Base-by-base conservation (phyloP, 2,797 vertebrate genomes). In the Poeciliopsis infans region DNA sequence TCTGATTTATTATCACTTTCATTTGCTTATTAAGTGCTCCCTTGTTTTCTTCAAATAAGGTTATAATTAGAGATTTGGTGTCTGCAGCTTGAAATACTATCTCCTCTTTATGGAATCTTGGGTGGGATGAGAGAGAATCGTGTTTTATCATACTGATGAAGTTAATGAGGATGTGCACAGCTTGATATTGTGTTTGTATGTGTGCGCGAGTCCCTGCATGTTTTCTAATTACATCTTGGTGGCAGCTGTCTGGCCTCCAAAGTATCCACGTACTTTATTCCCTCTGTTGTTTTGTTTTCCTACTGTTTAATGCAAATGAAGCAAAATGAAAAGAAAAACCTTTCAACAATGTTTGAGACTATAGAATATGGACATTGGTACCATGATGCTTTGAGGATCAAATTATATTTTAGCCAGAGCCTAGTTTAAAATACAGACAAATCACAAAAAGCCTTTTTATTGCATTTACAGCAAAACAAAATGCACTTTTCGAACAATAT, bases 1-100 rank as follows among this genome's bases (percentile, higher is more conserved):
- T 94, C 90, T 85, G 78, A 89, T 91, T 93, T 94, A 95, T 96
- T 95, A 96, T 95, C 94, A 95, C 93, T 92, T 92, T 95, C 93
- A 95, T 95, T 94, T 95, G 92, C 94, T 94, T 95, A 95, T 95
- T 95, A 95, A 96, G 95, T 93, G 91, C 87, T 88, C 92, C 92
- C 93, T 95, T 95, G 94, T 95, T 96, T 94, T 95, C 94, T 95
- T 96, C 95, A 96, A 96, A 95, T 95, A 94, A 95, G 95, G 93
- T 93, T 94, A 95, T 96, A 95, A 96, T 96, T 95, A 95, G 89
- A 95, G 93, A 96, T 94, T 95, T 94, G 91, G 88, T 92, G 92
- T 91, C 86, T 89, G 90, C 88, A 83, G 92, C 93, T 95, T 94
- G 93, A 94, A 95, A 94, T 93, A 88, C 91, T 89, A 93, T 94